These are phyloP conservation scores for Hydrocynus forskahlii DNA, from an alignment of 2,797 vertebrate species.

Conservation along the genomic window DNA sequence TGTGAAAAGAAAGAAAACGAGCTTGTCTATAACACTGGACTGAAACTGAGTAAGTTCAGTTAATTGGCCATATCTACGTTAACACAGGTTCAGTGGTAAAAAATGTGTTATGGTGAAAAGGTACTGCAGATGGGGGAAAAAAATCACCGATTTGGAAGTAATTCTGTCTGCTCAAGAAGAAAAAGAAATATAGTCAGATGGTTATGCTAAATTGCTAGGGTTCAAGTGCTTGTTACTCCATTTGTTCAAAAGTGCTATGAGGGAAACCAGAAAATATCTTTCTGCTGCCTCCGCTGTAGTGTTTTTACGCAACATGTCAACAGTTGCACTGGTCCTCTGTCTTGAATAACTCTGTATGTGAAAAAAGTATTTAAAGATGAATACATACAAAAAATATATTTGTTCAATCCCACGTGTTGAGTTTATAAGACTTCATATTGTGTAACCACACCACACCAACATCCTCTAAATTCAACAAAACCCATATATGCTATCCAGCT, in stretches of 20 bases:
- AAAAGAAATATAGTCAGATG: background rate
- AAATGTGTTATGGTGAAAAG: background rate
- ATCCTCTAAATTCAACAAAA: background rate
- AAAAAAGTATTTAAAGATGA: background rate
- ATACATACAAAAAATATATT: background rate
- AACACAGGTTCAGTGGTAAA: too few species aligned
- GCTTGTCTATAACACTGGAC: background rate
- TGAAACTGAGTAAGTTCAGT: background rate
- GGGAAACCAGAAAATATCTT: background rate
- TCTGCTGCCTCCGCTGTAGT: too few species aligned
- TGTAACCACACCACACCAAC: background rate
- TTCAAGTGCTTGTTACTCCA: background rate
- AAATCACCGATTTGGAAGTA: background rate
- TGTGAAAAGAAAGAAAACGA: background rate
- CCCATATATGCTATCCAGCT: background rate
- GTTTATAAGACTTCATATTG: background rate
- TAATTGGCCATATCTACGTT: too few species aligned
- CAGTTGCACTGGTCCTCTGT: background rate
- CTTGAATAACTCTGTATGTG: background rate
- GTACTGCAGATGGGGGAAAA: background rate
- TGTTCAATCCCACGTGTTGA: too few species aligned
- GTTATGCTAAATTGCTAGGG: background rate
- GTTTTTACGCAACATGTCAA: too few species aligned
- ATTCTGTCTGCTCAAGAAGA: background rate
- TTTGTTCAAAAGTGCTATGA: background rate